phyloP scores from a whole-genome alignment of 2,113 vertebrate genomes.

The Hippocampus abdominalis region DNA sequence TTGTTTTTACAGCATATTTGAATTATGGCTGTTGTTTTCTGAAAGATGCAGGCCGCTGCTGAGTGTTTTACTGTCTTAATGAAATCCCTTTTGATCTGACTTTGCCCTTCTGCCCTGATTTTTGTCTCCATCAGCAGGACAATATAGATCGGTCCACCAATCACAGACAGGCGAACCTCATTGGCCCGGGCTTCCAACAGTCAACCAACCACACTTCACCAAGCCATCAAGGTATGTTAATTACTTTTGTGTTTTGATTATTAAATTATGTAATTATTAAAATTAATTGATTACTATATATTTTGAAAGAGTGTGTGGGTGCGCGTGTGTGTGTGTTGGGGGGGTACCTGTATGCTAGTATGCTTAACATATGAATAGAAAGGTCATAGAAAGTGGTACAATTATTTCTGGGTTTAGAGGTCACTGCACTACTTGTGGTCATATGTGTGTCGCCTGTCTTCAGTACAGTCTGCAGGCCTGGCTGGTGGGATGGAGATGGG shows the following conservation, averaged over 20 bases:
- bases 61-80: not conserved
- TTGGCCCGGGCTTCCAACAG: slow-evolving; percentile 76
- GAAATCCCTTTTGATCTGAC: not conserved
- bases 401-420: not conserved
- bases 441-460: slow-evolving; percentile 3
- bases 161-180: slow-evolving; percentile 73
- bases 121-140: slow-evolving; percentile 74
- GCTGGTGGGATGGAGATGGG: slow-evolving; percentile 12
- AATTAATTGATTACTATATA: not conserved
- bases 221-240: slow-evolving; percentile 80
- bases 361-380: not conserved
- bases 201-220: slow-evolving; percentile 73
- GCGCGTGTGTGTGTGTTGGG: too few relatives aligned
- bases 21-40: not conserved
- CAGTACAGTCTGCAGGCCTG: slow-evolving; percentile 11
- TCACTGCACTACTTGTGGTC: not conserved
- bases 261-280: not conserved
- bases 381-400: slow-evolving; percentile 2
- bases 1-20: not conserved
- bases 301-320: not conserved
- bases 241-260: not conserved
- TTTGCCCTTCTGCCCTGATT: not conserved
- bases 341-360: too few relatives aligned
- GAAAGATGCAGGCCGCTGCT: not conserved
- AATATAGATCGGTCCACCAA: slow-evolving; percentile 81